Percentiles rank a stretch among this genome's conserved stretches.
These are phyloP conservation scores for Stictonetta naevosa DNA, from an alignment of 2,113 vertebrate species.

Conservation along the genomic window DNA sequence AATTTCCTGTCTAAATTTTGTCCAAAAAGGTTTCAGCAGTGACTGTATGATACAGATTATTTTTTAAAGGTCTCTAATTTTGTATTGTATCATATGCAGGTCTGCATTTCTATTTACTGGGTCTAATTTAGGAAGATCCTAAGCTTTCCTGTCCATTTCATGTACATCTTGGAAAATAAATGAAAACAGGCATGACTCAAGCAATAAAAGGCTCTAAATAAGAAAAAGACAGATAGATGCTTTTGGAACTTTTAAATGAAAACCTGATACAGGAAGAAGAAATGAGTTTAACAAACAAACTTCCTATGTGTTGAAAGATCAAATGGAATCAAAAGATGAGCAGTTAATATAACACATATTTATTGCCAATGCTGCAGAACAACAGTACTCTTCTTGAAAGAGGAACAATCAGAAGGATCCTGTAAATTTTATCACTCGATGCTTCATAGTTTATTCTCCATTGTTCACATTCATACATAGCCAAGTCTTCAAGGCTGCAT, in stretches of 20 bases:
- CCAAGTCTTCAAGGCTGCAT: not conserved
- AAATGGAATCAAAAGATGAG: slow-evolving; percentile 29
- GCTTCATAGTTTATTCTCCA: not conserved
- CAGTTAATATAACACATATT: slow-evolving; percentile 37
- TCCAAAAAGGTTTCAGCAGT: not conserved
- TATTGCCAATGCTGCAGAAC: not conserved
- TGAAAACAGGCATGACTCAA: slow-evolving; percentile 26
- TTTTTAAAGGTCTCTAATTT: not conserved
- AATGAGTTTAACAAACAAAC: slow-evolving; percentile 15
- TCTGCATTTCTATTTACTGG: not conserved
- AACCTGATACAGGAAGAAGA: slow-evolving; percentile 48
- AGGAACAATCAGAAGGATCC: not conserved
- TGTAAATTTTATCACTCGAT: not conserved
- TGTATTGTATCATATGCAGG: not conserved
- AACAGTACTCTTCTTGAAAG: not conserved
- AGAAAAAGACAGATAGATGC: not conserved
- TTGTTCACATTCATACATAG: not conserved
- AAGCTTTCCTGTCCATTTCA: not conserved
- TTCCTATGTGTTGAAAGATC: slow-evolving; percentile 25
- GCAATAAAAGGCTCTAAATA: slow-evolving; percentile 24
- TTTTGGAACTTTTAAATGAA: slow-evolving; percentile 54
- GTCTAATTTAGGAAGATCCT: slow-evolving; percentile 8
- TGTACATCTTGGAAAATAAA: not conserved
- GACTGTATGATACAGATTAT: not conserved
- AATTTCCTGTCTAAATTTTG: not conserved